phyloP scores from a whole-genome alignment of 2,797 vertebrate genomes.

The Sebastes jordani region DNA sequence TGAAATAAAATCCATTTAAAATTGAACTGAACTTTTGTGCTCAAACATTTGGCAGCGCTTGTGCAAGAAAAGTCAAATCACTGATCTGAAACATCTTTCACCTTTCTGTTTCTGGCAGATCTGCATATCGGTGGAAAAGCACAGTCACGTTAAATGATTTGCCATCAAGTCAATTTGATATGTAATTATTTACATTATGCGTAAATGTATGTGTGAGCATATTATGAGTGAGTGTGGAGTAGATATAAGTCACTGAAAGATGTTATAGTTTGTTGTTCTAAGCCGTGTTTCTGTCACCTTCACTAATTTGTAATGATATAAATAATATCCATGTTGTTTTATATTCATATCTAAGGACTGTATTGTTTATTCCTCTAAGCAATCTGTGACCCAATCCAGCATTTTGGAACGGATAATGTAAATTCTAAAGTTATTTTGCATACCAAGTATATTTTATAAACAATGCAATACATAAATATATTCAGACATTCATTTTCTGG shows the following conservation, averaged over 20 bases:
- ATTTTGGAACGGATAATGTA: background rate
- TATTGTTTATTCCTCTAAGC: background rate
- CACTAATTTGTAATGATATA: background rate
- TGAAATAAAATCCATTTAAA: conserved; percentile 11
- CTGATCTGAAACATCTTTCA: background rate
- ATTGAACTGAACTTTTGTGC: conserved; percentile 2
- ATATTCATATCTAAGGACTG: background rate
- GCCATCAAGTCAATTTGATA: rapidly evolving
- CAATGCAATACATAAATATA: background rate
- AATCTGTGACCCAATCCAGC: background rate
- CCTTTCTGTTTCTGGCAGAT: background rate
- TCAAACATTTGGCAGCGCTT: background rate
- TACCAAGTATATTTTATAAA: background rate
- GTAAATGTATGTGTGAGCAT: background rate
- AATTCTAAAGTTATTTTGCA: background rate
- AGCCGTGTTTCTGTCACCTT: background rate
- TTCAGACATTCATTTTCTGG: background rate
- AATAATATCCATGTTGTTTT: background rate
- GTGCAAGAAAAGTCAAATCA: background rate
- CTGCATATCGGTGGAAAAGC: background rate
- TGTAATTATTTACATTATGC: background rate
- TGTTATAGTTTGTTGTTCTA: background rate
- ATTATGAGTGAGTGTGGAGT: background rate
- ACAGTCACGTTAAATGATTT: background rate
- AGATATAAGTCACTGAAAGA: background rate